Percentiles rank a stretch among this genome's conserved stretches.
Evolutionary conservation across 1,140 invertebrate genomes (phyloP).

Genomic region (Heterodera carotae): DNA sequence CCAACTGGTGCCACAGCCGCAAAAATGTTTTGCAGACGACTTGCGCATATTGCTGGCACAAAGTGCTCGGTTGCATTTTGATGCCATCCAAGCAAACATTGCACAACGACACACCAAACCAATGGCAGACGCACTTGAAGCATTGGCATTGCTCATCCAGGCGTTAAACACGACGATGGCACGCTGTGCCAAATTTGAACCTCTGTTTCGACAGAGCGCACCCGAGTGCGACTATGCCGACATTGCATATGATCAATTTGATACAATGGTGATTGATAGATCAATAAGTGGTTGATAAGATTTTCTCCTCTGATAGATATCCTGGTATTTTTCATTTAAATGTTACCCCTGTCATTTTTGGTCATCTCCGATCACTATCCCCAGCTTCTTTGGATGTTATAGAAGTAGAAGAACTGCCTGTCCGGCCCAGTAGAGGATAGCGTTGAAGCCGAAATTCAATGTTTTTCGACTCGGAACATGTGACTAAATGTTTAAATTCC

Average conservation of each 20-base stretch:
- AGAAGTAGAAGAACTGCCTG: too few relatives aligned
- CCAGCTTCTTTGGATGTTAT: too few relatives aligned
- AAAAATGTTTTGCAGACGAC: slow-evolving; percentile 3
- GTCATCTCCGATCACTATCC: too few relatives aligned
- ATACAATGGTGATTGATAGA: slow-evolving; percentile 46
- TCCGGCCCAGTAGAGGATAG: too few relatives aligned
- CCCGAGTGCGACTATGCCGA: slow-evolving; percentile 53
- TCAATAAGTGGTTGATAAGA: too few relatives aligned
- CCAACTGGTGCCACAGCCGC: slow-evolving; percentile 15
- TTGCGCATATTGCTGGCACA: slow-evolving; percentile 11
- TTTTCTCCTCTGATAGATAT: too few relatives aligned
- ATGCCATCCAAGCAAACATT: slow-evolving; percentile 27
- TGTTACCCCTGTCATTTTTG: too few relatives aligned
- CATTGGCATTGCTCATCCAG: slow-evolving; percentile 50
- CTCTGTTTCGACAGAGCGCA: slow-evolving; percentile 51
- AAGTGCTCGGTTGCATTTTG: slow-evolving; percentile 26
- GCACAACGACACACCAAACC: not conserved
- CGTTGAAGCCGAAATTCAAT: too few relatives aligned
- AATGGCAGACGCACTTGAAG: slow-evolving; percentile 50
- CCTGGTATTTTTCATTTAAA: not conserved
- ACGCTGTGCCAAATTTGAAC: slow-evolving; percentile 57
- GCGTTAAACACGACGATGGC: slow-evolving; percentile 53
- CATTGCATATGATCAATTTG: slow-evolving; percentile 57
- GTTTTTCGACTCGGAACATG: too few relatives aligned
- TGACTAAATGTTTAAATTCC: too few relatives aligned